phyloP scores from a whole-genome alignment of 1,140 invertebrate genomes.

The Rhopalosiphum maidis region DNA sequence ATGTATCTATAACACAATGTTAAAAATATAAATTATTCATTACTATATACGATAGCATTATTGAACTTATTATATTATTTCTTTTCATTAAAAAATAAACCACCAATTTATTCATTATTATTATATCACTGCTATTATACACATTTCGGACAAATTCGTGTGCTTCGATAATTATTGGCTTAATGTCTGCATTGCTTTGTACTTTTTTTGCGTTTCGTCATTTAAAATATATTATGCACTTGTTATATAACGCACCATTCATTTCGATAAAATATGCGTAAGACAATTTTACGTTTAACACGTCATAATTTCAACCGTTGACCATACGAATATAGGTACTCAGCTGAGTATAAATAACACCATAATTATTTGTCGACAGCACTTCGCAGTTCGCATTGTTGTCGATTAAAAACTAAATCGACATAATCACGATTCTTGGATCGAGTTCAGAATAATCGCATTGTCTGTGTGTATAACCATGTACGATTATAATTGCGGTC shows the following conservation, averaged over 20 bases:
- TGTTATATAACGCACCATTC: too few relatives aligned
- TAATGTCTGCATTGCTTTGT: not conserved
- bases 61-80: not conserved
- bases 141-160: not conserved
- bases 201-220: not conserved
- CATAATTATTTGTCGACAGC: not conserved
- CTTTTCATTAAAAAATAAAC: not conserved
- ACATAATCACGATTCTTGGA: not conserved
- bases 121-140: too few relatives aligned
- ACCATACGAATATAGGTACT: not conserved
- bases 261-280: not conserved
- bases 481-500: not conserved
- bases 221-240: not conserved
- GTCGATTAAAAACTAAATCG: not conserved
- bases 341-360: not conserved
- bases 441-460: not conserved
- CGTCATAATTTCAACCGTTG: too few relatives aligned
- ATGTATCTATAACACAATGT: not conserved
- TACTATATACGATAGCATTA: not conserved
- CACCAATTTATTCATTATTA: not conserved
- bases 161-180: not conserved
- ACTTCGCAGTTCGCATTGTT: not conserved
- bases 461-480: not conserved
- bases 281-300: not conserved
- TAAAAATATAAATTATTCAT: not conserved